Evolutionary conservation across 2,888 invertebrate genomes (phyloP), one percentile per base, ranked within the genome.

Genomic region (Tetramorium bicarinatum): DNA sequence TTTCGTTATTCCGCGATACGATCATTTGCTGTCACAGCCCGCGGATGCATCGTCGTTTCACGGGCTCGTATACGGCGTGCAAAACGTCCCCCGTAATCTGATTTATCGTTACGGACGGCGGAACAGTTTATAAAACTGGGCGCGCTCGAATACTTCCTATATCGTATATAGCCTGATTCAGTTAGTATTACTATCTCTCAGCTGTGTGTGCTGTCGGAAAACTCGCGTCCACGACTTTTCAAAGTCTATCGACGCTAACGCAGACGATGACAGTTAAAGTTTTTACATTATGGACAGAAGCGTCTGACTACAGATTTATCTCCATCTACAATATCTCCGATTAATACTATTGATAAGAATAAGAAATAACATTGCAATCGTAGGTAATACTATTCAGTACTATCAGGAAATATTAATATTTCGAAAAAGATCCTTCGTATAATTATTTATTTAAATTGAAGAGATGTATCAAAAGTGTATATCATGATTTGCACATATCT

Each of bases 121-220:
- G 69, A 69, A 52, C 81, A 72, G 79, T 83, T 83, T 83, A 83
- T 83, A 81, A 83, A 83, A 83, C 62, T 67, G 83, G 25, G 49
- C 52, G 59, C 83, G 82, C 81, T 44, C 67, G 79, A 71, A 79
- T 79, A 79, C 79, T 71, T 79, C 56, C 56, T 47, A 38, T 52
- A 79, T 34, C 21, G 59, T 21, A 8, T 59, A 59, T 59, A 80
- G 72, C 18, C 47, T 80, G 72, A 72, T 72, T 80, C 59, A 72
- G 56, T 79, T 71, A 79, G 44, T 44, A 56, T 15, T n/a, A 29
- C 29, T 56, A 18, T 71, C 34, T 41, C 72, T 18, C n/a, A 18
- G 41, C 61, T 54, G 64, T 11, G 29, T 4, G 29, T 21, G 15
- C 47, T 11, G 29, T 47, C 11, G 47, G 9, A 9, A 34, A 71